Evolutionary conservation across 1,140 invertebrate genomes (phyloP).

Genomic region (Formica exsecta): DNA sequence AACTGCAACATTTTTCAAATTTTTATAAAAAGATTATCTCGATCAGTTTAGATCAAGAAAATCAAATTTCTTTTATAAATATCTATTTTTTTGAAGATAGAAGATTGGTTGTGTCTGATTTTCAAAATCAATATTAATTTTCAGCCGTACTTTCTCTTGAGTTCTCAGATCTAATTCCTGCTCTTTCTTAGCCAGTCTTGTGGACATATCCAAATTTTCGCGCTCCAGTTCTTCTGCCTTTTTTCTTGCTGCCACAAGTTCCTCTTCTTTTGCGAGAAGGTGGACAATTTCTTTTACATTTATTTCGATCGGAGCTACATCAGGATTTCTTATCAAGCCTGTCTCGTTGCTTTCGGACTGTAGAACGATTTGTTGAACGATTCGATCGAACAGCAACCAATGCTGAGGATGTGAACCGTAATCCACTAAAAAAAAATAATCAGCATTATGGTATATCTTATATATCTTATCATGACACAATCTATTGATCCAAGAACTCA

Average conservation of each 20-base stretch:
- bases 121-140: not conserved
- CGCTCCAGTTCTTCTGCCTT: constrained; percentile 96
- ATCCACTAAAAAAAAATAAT: constrained; percentile 88
- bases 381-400: constrained; percentile 97
- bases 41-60: not conserved
- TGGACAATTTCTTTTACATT: constrained; percentile 97
- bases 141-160: constrained; percentile 91
- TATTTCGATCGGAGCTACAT: constrained; percentile 94
- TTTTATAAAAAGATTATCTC: no score
- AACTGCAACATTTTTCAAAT: not conserved
- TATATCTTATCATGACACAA: not conserved
- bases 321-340: constrained; percentile 90
- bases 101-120: not conserved
- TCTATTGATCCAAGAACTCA: constrained; percentile 87
- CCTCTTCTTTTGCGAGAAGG: constrained; percentile 97
- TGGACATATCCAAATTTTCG: constrained; percentile 95
- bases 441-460: not conserved
- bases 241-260: constrained; percentile 94
- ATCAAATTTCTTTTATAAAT: not conserved
- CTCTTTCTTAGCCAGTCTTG: constrained; percentile 96
- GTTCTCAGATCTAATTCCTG: constrained; percentile 95
- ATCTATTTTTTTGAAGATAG: not conserved
- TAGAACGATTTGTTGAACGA: constrained; percentile 98
- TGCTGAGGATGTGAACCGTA: constrained; percentile 95
- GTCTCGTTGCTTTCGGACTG: constrained; percentile 91